Base-by-base conservation (phyloP, 2,888 invertebrate genomes). In the Archips crataeganus region DNA sequence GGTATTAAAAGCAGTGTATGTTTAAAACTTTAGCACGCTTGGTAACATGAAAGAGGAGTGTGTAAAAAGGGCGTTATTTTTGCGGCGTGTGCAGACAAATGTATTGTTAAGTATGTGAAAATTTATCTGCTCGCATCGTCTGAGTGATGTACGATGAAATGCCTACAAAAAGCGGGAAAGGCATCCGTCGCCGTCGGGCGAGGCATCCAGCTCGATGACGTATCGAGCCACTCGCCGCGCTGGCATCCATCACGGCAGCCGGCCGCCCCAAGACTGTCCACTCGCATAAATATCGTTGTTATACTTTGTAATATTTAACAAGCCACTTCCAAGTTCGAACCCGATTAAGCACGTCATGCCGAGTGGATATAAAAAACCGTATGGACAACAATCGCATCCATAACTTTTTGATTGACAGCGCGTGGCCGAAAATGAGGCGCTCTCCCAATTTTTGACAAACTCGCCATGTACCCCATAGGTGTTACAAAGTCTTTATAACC, bases 161-260 rank as follows among this genome's bases (percentile, higher is more conserved):
- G 77, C 59, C 67, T 54, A 78, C 77, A 79, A 79, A 78, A 80
- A 79, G 74, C 76, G 72, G 75, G 60, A 69, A 62, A 64, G 72
- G 75, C 74, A 75, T 75, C 75, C 76, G 62, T 68, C 74, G 71
- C 42, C 68, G 70, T 45, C 71, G 51, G 42, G 64, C 65, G 45
- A 59, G 77, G 77, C 75, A 85, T 86, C 80, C 83, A 76, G 75
- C 71, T 77, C 76, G 79, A 77, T 82, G 82, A 83, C 82, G 79
- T 81, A 82, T 80, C 79, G 80, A 77, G 78, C 75, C 65, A 79
- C 75, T 76, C 76, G 74, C 75, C 78, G 81, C 72, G 75, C 76
- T 75, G 75, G 77, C 81, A 87, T 87, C 87, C 81, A 87, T 87
- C 87, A 86, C 79, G 66, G 75, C 70, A 77, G 70, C 75, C 72